These are phyloP conservation scores for Proisotoma minuta DNA, from an alignment of 2,888 invertebrate species.

Conservation along the genomic window DNA sequence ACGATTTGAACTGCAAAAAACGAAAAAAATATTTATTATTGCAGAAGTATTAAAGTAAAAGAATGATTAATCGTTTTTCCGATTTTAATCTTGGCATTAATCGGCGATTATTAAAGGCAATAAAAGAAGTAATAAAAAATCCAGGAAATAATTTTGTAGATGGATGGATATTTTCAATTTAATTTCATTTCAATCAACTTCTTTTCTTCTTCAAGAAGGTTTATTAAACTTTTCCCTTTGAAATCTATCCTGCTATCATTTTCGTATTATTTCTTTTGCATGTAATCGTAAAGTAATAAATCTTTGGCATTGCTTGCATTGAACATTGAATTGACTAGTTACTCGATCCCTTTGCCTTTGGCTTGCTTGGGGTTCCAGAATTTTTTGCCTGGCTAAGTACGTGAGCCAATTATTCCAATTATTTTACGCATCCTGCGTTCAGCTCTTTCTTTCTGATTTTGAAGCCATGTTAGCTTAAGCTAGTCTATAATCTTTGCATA, in stretches of 20 bases:
- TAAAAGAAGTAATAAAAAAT: neutral
- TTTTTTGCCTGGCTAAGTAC: neutral
- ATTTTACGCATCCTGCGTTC: slow-evolving; percentile 1
- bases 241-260: too few relatives aligned
- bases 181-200: neutral
- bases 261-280: too few relatives aligned
- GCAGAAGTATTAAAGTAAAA: neutral
- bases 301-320: neutral
- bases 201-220: neutral
- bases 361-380: too few relatives aligned
- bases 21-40: neutral
- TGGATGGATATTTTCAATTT: too few relatives aligned
- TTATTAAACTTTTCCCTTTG: slow-evolving; percentile 1
- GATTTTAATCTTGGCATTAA: neutral
- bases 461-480: too few relatives aligned
- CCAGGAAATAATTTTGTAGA: neutral
- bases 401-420: slow-evolving; percentile 3
- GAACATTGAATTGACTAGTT: too few relatives aligned
- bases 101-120: neutral
- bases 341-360: too few relatives aligned
- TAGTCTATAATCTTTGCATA: too few relatives aligned
- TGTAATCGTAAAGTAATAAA: neutral
- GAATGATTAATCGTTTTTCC: neutral
- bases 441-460: too few relatives aligned
- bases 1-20: slow-evolving; percentile 40